These are phyloP conservation scores for Belgica antarctica DNA, from an alignment of 2,888 invertebrate genomes.

Conservation along the genomic window DNA sequence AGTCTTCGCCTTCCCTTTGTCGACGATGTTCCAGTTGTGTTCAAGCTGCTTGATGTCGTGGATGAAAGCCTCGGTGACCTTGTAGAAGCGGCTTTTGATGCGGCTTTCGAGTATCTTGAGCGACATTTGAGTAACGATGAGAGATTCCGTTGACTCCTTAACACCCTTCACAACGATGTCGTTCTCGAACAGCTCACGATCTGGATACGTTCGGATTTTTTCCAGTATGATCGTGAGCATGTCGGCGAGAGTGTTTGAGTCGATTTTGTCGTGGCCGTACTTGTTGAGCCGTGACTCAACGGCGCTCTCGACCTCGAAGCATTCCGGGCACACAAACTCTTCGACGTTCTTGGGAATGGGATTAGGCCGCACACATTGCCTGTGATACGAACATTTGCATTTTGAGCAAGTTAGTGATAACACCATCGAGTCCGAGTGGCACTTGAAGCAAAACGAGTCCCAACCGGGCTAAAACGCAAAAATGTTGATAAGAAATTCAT, in stretches of 20 bases:
- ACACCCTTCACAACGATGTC: background rate
- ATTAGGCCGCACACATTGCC: conserved; percentile 66
- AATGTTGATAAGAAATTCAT: conserved; percentile 33
- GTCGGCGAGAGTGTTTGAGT: conserved; percentile 7
- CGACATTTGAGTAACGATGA: conserved; percentile 30
- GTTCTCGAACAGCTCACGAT: conserved; percentile 19
- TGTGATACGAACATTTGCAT: conserved; percentile 83
- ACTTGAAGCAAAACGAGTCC: conserved; percentile 89
- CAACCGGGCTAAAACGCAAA: conserved; percentile 55
- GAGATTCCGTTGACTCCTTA: conserved; percentile 13
- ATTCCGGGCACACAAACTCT: conserved; percentile 86
- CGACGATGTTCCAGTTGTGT: conserved; percentile 34
- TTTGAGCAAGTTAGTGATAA: conserved; percentile 68
- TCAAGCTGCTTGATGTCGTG: conserved; percentile 48
- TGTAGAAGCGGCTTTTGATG: conserved; percentile 72
- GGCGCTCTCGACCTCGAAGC: conserved; percentile 68
- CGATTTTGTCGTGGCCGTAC: conserved; percentile 56
- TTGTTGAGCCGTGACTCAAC: conserved; percentile 63
- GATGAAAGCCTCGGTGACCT: conserved; percentile 83
- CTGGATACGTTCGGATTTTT: conserved; percentile 21
- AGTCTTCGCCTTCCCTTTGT: conserved; percentile 62
- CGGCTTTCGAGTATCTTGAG: conserved; percentile 57
- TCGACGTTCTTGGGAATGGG: conserved; percentile 55
- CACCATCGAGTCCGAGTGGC: conserved; percentile 69
- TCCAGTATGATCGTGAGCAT: conserved; percentile 31